Conservation (phyloP, 2,797 vertebrate species). For the Gouania willdenowi region DNA sequence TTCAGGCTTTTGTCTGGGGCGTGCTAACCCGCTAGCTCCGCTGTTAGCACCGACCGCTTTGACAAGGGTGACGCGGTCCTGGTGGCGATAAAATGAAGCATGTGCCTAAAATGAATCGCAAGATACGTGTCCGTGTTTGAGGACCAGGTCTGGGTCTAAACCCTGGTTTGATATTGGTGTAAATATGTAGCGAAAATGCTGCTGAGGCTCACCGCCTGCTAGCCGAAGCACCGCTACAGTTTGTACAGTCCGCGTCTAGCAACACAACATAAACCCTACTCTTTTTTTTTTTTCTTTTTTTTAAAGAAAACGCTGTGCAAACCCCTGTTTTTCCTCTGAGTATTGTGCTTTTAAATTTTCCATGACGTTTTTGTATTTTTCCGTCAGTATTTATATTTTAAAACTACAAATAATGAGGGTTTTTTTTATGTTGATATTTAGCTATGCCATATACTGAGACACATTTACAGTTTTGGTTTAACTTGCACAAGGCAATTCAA, state of each 20-base stretch:
- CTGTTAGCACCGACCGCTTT: constrained; percentile 38
- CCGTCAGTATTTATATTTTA: no score
- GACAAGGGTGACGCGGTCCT: constrained; percentile 4
- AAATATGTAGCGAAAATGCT: constrained; percentile 22
- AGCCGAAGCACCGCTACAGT: constrained; percentile 49
- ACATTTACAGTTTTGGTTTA: no score
- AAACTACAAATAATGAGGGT: no score
- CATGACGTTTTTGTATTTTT: no score
- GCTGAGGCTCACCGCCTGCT: constrained; percentile 36
- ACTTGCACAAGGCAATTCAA: no score
- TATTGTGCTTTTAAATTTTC: no score
- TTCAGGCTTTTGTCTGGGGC: constrained; percentile 83
- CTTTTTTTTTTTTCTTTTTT: no score
- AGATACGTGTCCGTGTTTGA: neutral
- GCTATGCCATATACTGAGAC: no score
- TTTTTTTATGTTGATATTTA: no score
- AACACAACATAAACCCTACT: constrained; percentile 25
- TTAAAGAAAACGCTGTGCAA: no score
- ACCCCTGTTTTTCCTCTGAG: no score
- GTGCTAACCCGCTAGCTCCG: constrained; percentile 62
- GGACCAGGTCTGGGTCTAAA: neutral
- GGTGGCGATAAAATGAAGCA: neutral
- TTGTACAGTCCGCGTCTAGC: constrained; percentile 38
- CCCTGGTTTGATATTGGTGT: neutral
- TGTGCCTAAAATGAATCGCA: neutral